Evolutionary conservation across 92 coral and sea anemone species (phyloP).

Genomic region (Palythoa heliodiscus): DNA sequence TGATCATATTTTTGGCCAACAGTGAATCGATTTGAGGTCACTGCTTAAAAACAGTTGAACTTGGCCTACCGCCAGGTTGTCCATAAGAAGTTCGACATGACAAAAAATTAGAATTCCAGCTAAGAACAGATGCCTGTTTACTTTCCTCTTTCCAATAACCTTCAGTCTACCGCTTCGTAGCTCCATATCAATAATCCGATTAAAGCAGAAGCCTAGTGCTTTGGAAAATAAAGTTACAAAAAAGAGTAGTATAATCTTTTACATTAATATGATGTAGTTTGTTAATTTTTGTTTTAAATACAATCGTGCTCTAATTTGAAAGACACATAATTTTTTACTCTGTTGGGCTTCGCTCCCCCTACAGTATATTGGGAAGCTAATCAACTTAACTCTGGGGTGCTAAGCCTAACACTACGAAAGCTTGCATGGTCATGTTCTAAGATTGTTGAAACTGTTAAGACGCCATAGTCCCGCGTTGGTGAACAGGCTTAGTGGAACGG

Average conservation of each 20-base stretch:
- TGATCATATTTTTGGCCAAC: constrained; percentile 15
- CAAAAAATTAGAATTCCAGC: constrained; percentile 20
- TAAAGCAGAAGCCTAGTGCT: neutral
- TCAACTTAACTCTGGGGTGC: constrained; percentile 50
- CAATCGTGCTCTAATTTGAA: constrained; percentile 22
- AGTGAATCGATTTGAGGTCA: constrained; percentile 17
- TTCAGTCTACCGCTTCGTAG: neutral
- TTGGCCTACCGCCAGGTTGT: neutral
- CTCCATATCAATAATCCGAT: constrained; percentile 3
- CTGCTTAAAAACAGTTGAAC: constrained; percentile 27
- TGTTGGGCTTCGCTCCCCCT: constrained; percentile 32
- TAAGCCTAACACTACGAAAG: neutral
- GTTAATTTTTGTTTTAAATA: constrained; percentile 27
- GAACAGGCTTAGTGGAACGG: neutral
- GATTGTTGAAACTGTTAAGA: constrained; percentile 11
- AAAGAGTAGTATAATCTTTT: neutral
- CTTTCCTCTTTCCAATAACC: neutral
- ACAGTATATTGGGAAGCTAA: constrained; percentile 54
- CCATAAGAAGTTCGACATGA: neutral
- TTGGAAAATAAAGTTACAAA: neutral
- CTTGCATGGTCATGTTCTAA: neutral
- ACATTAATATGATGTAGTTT: neutral
- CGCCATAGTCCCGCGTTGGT: neutral
- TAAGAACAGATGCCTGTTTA: constrained; percentile 32
- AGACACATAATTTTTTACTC: constrained; percentile 33